Evolutionary conservation across 2,113 vertebrate species (phyloP), one percentile per base, ranked within the genome.

Genomic region (Chionomys nivalis): DNA sequence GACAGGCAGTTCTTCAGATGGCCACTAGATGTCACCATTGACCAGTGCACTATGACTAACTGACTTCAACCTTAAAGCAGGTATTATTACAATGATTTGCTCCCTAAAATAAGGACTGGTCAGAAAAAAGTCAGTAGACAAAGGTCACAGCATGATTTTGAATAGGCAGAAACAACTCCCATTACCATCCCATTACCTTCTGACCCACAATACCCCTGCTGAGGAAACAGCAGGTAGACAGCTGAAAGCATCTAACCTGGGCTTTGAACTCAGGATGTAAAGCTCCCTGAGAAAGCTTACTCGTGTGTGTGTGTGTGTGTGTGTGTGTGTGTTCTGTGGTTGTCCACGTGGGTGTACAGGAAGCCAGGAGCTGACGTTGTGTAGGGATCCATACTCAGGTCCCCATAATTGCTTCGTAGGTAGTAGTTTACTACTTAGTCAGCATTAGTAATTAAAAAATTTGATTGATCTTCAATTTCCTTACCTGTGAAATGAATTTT

Each of bases 21-120:
- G 52, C 98, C 98, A 98, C 97, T 97, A 98, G 98, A 87, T 98
- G 98, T 42, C 98, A n/a, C 68, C 96, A 55, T 96, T 97, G 97
- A 66, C 95, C 97, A 87, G 85, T 92, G 75, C 94, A 98, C 85
- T 24, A 66, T 44, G 55, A 83, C 21, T 26, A 44, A 26, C 0
- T 17, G 2, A 21, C 26, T 44, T 75, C 1, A 2, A 21, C 26
- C 10, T 3, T 44, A 28, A 93, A 89, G 82, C 55, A 66, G 88
- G 72, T 52, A 44, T 78, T 49, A 31, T 24, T n/a, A n/a, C n/a
- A 36, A 24, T 49, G 91, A 90, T 33, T 89, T 61, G 63, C 87
- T 95, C 44, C 63, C 73, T 39, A 83, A 95, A 96, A 85, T 66
- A 90, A 55, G 11, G 39, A 13, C 83, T 42, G 33, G 16, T 44